Conservation (phyloP, 2,888 invertebrate genomes). For the Gastrophysa polygoni region DNA sequence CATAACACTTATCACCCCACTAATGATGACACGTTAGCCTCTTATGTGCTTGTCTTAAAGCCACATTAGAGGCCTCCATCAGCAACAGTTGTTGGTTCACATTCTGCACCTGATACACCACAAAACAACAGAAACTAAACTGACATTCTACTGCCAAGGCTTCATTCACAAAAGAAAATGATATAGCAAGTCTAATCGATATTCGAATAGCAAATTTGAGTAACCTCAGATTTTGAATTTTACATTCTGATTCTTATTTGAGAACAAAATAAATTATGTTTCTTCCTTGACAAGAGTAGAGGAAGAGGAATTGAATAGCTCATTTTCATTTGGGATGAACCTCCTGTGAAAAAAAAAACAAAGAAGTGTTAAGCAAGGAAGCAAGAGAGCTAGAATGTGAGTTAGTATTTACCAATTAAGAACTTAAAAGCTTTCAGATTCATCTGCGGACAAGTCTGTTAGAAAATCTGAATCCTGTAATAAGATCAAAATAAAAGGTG, state of each 20-base stretch:
- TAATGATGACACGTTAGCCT: constrained; percentile 42
- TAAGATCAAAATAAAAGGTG: constrained; percentile 36
- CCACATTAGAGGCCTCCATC: constrained; percentile 47
- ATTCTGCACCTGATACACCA: constrained; percentile 41
- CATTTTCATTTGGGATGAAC: constrained; percentile 1
- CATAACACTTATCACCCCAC: constrained; percentile 40
- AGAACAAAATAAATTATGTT: too few relatives aligned
- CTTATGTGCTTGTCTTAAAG: constrained; percentile 47
- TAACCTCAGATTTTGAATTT: too few relatives aligned
- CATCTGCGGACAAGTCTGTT: constrained; percentile 45
- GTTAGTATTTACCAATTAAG: constrained; percentile 47
- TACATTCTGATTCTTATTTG: too few relatives aligned
- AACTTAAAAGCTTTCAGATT: constrained; percentile 43
- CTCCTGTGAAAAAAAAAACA: background rate
- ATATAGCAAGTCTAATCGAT: too few relatives aligned
- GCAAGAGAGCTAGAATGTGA: constrained; percentile 30
- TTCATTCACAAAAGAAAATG: constrained; percentile 8
- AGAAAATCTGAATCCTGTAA: constrained; percentile 50
- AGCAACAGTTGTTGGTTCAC: constrained; percentile 45
- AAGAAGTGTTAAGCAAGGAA: constrained; percentile 30
- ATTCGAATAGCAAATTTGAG: too few relatives aligned
- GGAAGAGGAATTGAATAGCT: background rate
- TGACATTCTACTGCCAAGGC: background rate
- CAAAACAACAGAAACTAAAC: constrained; percentile 16
- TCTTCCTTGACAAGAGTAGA: too few relatives aligned